Base-by-base conservation (phyloP, 2,797 vertebrate species). In the Kryptolebias ocellatus region DNA sequence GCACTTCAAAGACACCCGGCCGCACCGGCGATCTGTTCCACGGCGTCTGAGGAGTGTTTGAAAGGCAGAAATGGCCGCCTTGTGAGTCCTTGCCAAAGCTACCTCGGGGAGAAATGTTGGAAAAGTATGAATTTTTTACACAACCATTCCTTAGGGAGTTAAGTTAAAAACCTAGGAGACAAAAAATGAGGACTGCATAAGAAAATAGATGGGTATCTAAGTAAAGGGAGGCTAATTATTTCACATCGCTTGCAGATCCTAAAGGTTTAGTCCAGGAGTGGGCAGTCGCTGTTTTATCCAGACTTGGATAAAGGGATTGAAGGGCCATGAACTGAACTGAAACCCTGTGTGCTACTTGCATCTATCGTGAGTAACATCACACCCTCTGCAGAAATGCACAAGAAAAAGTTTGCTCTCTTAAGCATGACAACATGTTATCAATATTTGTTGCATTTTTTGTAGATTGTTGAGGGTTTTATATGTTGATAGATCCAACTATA, bases 91-190 rank as follows among this genome's bases (percentile, higher is more conserved):
- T 92, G 93, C 93, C 94, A 94, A 92, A 88, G 90, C 87, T 92
- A 94, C 92, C 92, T 92, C 89, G 1, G 93, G 92, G 92, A 93
- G 74, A 93, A 90, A 90, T 89, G 87, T 93, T 93, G 88, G 89
- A 92, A 94, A 94, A 94, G 92, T 89, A 81, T 11, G 60, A 90
- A 92, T 93, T 94, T 93, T 93, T 93, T 85, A 87, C 89, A 90
- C 87, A 87, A 76, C 70, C 63, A 75, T 92, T 89, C 59, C 90
- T 83, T 67, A 68, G 87, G 79, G 86, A 74, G 68, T 59, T 53
- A 56, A 53, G 50, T 31, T 52, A 67, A 67, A 70, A 80, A 72
- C 3, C 53, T 24, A 58, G 14, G 16, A 85, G 74, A 84, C 62
- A 79, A 78, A 84, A 80, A 79, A 86, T 81, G 79, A 70, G 71